Percentiles rank a stretch among this genome's conserved stretches.
These are phyloP conservation scores for Cryptocephalus moraei DNA, from an alignment of 2,888 invertebrate genomes.

Conservation along the genomic window DNA sequence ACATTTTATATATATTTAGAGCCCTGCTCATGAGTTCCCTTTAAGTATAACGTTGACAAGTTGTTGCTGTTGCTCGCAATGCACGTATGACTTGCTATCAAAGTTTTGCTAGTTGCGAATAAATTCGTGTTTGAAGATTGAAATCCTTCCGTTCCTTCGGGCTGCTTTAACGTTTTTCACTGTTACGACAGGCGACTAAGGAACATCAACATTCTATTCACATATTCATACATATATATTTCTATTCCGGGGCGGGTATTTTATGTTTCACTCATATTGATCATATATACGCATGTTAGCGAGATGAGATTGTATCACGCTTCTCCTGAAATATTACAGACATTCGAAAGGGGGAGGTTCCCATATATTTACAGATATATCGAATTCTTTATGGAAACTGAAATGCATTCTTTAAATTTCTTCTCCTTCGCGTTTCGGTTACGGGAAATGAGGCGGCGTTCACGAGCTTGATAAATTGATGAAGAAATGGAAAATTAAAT, in stretches of 20 bases:
- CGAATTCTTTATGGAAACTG: conserved; percentile 18
- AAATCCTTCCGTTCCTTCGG: no score
- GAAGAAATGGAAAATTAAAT: not conserved
- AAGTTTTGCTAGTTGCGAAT: no score
- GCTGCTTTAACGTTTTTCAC: no score
- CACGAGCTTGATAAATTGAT: not conserved
- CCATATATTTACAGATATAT: conserved; percentile 25
- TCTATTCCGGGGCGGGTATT: not conserved
- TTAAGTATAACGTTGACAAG: no score
- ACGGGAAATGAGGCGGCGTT: not conserved
- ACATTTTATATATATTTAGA: no score
- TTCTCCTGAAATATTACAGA: conserved; percentile 27
- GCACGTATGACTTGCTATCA: no score
- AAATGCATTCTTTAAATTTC: conserved; percentile 15
- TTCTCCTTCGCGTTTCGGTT: not conserved
- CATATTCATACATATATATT: not conserved
- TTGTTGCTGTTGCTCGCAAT: no score
- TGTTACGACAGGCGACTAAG: conserved; percentile 12
- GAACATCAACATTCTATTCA: conserved; percentile 25
- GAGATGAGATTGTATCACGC: conserved; percentile 24
- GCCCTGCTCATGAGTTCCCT: no score
- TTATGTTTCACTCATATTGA: conserved; percentile 20
- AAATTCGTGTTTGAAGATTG: no score
- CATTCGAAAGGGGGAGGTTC: conserved; percentile 21
- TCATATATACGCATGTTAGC: conserved; percentile 16